Conservation (phyloP, 2,113 vertebrate genomes). For the Serilophus lunatus region DNA sequence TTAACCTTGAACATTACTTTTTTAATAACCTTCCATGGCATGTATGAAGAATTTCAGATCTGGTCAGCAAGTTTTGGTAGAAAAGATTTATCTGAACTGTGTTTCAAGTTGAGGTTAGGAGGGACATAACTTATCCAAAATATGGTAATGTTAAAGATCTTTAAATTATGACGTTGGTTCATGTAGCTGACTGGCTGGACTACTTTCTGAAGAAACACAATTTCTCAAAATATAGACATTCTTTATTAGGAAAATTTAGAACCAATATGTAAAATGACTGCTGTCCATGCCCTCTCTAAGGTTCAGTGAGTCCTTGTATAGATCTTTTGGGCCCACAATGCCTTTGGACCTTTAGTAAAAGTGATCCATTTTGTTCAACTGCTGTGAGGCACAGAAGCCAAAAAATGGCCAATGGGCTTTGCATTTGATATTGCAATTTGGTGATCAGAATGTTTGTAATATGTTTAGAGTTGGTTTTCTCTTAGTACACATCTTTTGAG, state of each 20-base stretch:
- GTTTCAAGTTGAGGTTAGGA: neutral
- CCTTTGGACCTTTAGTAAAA: neutral
- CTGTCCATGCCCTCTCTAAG: neutral
- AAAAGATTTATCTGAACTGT: neutral
- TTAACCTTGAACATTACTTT: neutral
- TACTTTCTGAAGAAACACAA: neutral
- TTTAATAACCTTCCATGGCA: neutral
- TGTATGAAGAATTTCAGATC: neutral
- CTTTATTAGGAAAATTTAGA: neutral
- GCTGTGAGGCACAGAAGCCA: neutral
- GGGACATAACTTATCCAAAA: neutral
- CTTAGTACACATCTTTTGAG: rapidly evolving
- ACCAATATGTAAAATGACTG: neutral
- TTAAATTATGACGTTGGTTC: neutral
- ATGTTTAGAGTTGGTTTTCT: neutral
- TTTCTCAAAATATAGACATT: neutral
- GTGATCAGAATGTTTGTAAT: neutral
- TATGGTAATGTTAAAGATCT: neutral
- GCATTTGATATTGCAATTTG: neutral
- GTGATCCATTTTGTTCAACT: neutral
- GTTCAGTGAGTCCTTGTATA: neutral
- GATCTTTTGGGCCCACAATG: no score
- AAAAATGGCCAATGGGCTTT: neutral
- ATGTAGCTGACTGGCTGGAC: neutral
- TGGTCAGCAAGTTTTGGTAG: neutral